Conservation (phyloP, 2,888 invertebrate genomes). For the Leptinotarsa rubiginosa region DNA sequence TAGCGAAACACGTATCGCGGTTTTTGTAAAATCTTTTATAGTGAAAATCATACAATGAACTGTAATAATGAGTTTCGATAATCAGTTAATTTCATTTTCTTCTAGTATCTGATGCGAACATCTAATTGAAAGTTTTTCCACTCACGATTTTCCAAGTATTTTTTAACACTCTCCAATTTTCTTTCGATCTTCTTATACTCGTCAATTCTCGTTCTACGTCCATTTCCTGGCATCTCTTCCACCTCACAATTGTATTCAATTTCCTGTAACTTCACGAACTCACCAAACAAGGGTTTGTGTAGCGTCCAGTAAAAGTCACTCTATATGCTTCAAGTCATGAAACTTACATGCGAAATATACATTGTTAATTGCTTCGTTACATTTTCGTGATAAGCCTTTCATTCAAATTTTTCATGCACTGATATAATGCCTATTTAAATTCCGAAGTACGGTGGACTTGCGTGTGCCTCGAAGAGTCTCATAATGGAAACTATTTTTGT, state of each 20-base stretch:
- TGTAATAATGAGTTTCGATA: no score
- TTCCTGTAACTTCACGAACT: neutral
- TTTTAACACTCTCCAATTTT: neutral
- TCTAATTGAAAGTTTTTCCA: neutral
- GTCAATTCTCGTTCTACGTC: neutral
- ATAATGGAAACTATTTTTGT: slow-evolving; percentile 27
- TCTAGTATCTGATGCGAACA: neutral
- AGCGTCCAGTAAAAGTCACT: neutral
- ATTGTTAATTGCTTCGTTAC: slow-evolving; percentile 7
- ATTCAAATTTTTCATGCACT: slow-evolving; percentile 26
- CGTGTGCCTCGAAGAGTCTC: slow-evolving; percentile 8
- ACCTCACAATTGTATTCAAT: neutral
- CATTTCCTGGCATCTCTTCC: neutral
- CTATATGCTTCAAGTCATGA: neutral
- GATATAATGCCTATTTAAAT: slow-evolving; percentile 21
- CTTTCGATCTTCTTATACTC: slow-evolving; percentile 1
- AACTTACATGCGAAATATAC: slow-evolving; percentile 18
- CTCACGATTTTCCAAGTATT: slow-evolving; percentile 13
- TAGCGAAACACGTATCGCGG: no score
- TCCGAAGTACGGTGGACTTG: slow-evolving; percentile 6
- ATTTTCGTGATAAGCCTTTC: slow-evolving; percentile 24
- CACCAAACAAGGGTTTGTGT: neutral
- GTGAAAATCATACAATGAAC: no score
- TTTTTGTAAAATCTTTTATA: no score
- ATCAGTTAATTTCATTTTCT: no score